Evolutionary conservation across 64 coral and sea anemone genomes (phyloP).

Genomic region (Catalaphyllia jardinei): DNA sequence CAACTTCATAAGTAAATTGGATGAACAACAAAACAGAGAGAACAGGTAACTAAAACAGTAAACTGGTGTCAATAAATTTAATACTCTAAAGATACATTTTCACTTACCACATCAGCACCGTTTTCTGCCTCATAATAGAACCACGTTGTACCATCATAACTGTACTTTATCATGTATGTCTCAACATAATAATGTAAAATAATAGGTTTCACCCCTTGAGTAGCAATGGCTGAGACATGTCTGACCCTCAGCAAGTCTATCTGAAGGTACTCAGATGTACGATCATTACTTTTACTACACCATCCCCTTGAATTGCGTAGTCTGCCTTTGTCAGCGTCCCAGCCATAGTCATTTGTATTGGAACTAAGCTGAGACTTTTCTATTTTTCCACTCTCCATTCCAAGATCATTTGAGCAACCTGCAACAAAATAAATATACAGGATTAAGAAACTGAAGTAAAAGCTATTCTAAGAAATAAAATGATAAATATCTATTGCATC

Average conservation of each 20-base stretch:
- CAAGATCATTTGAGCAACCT: conserved; percentile 67
- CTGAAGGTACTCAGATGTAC: conserved; percentile 40
- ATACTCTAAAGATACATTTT: not conserved
- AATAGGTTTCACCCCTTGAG: conserved; percentile 17
- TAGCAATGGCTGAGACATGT: conserved; percentile 69
- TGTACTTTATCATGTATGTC: conserved; percentile 65
- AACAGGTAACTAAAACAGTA: too few species aligned
- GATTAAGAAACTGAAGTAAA: not conserved
- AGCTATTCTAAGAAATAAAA: not conserved
- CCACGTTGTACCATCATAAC: conserved; percentile 61
- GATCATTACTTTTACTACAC: conserved; percentile 50
- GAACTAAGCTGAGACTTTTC: conserved; percentile 43
- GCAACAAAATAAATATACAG: not conserved
- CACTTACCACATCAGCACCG: conserved; percentile 4
- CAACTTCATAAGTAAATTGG: too few species aligned
- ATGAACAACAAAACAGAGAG: too few species aligned
- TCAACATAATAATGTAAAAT: conserved; percentile 33
- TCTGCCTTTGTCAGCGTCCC: conserved; percentile 37
- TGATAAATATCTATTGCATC: too few species aligned
- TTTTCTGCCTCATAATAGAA: conserved; percentile 40
- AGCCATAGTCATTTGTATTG: not conserved
- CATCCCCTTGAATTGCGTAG: conserved; percentile 37
- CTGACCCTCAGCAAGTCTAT: conserved; percentile 65
- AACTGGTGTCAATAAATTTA: too few species aligned
- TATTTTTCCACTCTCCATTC: conserved; percentile 57